Conservation (phyloP, 1,140 invertebrate genomes). For the Zelostemma sp. region DNA sequence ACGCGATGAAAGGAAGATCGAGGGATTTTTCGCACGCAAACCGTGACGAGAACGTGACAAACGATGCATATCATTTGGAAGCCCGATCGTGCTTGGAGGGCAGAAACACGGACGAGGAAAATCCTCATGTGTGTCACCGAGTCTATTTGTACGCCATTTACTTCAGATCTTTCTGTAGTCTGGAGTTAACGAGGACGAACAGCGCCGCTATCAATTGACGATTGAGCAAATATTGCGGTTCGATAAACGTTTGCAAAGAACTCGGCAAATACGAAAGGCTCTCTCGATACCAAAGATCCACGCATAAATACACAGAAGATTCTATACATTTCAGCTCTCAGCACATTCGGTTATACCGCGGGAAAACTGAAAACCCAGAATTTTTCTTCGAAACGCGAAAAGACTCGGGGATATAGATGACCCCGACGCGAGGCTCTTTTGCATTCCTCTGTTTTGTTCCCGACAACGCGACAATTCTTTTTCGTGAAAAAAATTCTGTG, state of each 20-base stretch:
- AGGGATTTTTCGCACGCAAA: too few species aligned
- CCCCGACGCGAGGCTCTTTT: not conserved
- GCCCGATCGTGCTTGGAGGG: too few species aligned
- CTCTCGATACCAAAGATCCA: constrained; percentile 10
- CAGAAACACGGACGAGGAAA: too few species aligned
- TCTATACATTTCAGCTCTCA: constrained; percentile 21
- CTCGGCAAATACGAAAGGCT: constrained; percentile 14
- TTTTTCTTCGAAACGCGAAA: constrained; percentile 5
- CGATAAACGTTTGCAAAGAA: constrained; percentile 19
- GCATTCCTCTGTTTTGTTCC: not conserved
- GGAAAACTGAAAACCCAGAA: constrained; percentile 2
- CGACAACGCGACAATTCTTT: too few species aligned
- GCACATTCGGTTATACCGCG: constrained; percentile 12
- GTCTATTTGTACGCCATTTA: not conserved
- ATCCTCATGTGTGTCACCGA: too few species aligned
- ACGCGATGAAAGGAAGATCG: too few species aligned
- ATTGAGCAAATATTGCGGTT: constrained; percentile 14
- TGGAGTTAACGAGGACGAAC: constrained; percentile 11
- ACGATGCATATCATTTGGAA: too few species aligned
- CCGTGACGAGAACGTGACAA: too few species aligned
- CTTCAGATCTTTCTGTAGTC: not conserved
- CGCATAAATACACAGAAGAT: constrained; percentile 29
- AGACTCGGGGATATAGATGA: constrained; percentile 17
- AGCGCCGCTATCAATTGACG: constrained; percentile 5
- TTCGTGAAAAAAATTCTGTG: too few species aligned